Evolutionary conservation across 1,140 invertebrate genomes (phyloP).

Genomic region (Drosophila nebulosa): DNA sequence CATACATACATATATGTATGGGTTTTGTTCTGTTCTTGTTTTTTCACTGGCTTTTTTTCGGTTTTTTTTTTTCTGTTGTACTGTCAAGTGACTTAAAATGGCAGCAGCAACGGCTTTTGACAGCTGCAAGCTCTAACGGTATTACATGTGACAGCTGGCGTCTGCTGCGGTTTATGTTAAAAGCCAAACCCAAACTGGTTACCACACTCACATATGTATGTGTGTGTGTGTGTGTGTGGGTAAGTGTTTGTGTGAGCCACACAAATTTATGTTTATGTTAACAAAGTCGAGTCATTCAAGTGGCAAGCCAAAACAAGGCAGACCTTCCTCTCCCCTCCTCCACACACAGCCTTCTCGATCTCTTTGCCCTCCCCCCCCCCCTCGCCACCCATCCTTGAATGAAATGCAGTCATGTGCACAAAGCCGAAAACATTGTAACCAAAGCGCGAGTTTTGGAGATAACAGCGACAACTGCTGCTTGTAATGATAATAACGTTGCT

Average conservation of each 20-base stretch:
- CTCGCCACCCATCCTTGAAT: slow-evolving; percentile 6
- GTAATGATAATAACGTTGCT: slow-evolving; percentile 1
- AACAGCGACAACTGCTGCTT: slow-evolving; percentile 36
- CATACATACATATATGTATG: slow-evolving; percentile 17
- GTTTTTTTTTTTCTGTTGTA: slow-evolving; percentile 18
- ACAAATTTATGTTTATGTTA: slow-evolving; percentile 77
- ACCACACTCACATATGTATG: background rate
- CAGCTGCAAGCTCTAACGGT: slow-evolving; percentile 64
- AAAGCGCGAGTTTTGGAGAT: slow-evolving; percentile 59
- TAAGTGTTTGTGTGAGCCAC: slow-evolving; percentile 4
- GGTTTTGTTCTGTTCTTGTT: background rate
- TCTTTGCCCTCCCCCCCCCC: background rate
- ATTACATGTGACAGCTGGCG: slow-evolving; percentile 74
- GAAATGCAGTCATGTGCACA: slow-evolving; percentile 73
- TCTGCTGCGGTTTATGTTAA: slow-evolving; percentile 72
- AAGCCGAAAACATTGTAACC: slow-evolving; percentile 62
- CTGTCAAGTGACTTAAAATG: slow-evolving; percentile 71
- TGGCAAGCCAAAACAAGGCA: slow-evolving; percentile 73
- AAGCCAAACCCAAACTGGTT: slow-evolving; percentile 26
- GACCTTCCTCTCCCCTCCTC: background rate
- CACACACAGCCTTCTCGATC: background rate
- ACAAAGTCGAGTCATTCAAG: slow-evolving; percentile 76
- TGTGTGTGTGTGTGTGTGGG: background rate
- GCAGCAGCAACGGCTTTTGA: slow-evolving; percentile 62
- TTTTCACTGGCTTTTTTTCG: background rate